phyloP scores from a whole-genome alignment of 2,888 invertebrate genomes.

The Melieria crassipennis region DNA sequence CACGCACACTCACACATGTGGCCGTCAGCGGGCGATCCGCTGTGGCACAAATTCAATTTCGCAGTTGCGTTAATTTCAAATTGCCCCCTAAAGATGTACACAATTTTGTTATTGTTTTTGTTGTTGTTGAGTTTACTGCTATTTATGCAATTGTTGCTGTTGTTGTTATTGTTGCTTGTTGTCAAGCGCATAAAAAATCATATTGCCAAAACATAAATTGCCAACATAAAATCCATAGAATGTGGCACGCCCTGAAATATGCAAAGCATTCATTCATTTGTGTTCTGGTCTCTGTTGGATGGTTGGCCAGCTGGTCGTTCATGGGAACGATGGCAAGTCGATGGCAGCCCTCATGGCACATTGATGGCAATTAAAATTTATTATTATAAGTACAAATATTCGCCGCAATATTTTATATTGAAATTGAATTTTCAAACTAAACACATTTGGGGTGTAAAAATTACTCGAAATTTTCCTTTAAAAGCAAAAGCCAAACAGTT shows the following conservation, averaged over 20 bases:
- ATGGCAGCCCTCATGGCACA: too few species aligned
- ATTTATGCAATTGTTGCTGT: not conserved
- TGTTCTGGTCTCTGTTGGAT: not conserved
- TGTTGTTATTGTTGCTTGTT: not conserved
- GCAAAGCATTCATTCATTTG: slow-evolving; percentile 13
- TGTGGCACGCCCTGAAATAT: slow-evolving; percentile 25
- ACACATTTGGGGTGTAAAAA: too few species aligned
- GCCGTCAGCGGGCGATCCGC: too few species aligned
- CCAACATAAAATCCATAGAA: not conserved
- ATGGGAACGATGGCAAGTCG: slow-evolving; percentile 3
- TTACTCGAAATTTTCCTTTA: too few species aligned
- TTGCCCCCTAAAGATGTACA: too few species aligned
- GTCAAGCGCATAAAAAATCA: slow-evolving; percentile 14
- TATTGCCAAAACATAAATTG: slow-evolving; percentile 8
- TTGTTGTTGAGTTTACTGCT: not conserved
- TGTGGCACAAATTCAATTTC: too few species aligned
- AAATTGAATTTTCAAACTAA: not conserved
- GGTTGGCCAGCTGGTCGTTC: not conserved
- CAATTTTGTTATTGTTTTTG: too few species aligned
- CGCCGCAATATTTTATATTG: slow-evolving; percentile 14
- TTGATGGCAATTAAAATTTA: slow-evolving; percentile 23
- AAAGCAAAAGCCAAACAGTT: too few species aligned
- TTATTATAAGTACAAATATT: slow-evolving; percentile 13
- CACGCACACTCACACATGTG: too few species aligned
- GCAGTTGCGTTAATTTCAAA: too few species aligned